Evolutionary conservation across 2,113 vertebrate species (phyloP).

Genomic region (Myotis lucifugus): DNA sequence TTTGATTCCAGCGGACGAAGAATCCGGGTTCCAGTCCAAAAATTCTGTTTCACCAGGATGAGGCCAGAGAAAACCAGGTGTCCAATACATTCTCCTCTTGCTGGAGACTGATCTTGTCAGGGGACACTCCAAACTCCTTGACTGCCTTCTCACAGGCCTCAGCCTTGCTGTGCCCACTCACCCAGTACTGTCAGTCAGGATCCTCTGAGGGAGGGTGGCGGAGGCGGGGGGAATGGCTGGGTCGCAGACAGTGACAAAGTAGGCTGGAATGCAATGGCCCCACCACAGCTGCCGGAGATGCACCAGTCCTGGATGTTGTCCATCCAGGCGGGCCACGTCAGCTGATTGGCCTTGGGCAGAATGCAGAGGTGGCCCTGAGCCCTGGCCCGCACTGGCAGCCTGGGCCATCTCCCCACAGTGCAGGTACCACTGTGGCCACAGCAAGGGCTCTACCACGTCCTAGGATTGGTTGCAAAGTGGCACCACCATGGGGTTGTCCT

Average conservation of each 20-base stretch:
- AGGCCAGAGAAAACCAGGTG: too few species aligned
- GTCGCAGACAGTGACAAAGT: constrained; percentile 90
- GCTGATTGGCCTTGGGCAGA: constrained; percentile 90
- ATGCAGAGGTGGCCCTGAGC: constrained; percentile 90
- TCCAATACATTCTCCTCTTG: constrained; percentile 74
- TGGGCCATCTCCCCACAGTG: constrained; percentile 91
- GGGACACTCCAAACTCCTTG: constrained; percentile 87
- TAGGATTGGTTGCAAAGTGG: constrained; percentile 95
- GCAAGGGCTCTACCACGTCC: constrained; percentile 93
- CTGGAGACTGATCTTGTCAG: constrained; percentile 88
- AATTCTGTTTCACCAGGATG: too few species aligned
- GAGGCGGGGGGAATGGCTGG: constrained; percentile 82
- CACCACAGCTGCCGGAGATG: constrained; percentile 97
- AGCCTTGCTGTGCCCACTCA: constrained; percentile 88
- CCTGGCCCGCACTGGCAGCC: constrained; percentile 89
- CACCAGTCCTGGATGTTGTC: constrained; percentile 95
- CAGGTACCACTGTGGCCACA: constrained; percentile 95
- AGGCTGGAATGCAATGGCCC: constrained; percentile 94
- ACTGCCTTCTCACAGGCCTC: constrained; percentile 91
- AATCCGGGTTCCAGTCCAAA: too few species aligned
- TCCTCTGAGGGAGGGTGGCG: constrained; percentile 85
- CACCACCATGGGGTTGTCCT: constrained; percentile 96
- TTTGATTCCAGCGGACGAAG: too few species aligned
- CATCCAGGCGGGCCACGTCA: constrained; percentile 95
- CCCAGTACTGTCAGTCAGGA: constrained; percentile 91